Evolutionary conservation across 2,113 vertebrate species (phyloP).

Genomic region (Mus pahari): DNA sequence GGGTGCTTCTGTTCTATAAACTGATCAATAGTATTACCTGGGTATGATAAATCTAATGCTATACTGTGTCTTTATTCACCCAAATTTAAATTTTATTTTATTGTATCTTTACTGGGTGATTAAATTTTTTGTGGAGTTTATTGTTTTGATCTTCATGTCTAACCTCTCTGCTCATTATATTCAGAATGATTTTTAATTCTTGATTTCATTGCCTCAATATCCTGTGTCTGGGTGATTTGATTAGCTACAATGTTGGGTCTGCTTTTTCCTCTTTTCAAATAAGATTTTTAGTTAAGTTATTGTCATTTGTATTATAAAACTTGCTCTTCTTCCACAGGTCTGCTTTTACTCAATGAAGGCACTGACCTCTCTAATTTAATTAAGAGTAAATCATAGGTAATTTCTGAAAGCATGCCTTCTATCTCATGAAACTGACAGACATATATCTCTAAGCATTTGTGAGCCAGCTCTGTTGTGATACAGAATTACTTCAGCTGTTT

Average conservation of each 20-base stretch:
- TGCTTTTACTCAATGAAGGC: constrained; percentile 72
- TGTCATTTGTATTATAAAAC: constrained; percentile 77
- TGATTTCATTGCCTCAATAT: constrained; percentile 79
- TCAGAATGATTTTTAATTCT: constrained; percentile 59
- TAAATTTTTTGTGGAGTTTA: constrained; percentile 43
- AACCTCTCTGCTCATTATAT: constrained; percentile 58
- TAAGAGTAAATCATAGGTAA: constrained; percentile 67
- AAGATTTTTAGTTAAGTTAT: constrained; percentile 76
- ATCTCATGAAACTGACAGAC: constrained; percentile 40
- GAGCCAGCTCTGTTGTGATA: not conserved
- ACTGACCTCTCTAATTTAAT: constrained; percentile 72
- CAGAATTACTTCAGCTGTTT: not conserved
- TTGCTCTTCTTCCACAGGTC: constrained; percentile 58
- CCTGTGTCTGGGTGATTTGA: constrained; percentile 72
- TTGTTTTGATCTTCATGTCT: constrained; percentile 58
- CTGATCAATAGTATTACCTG: not conserved
- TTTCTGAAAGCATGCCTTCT: constrained; percentile 63
- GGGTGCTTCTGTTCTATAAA: not conserved
- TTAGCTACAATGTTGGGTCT: constrained; percentile 73
- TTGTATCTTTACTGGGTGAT: constrained; percentile 50
- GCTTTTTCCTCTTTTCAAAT: constrained; percentile 77
- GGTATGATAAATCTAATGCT: not conserved
- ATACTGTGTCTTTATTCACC: not conserved
- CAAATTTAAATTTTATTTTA: constrained; percentile 44
- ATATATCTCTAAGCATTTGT: constrained; percentile 30